Base-by-base conservation (phyloP, 1,140 invertebrate species). In the Drosophila takahashii region DNA sequence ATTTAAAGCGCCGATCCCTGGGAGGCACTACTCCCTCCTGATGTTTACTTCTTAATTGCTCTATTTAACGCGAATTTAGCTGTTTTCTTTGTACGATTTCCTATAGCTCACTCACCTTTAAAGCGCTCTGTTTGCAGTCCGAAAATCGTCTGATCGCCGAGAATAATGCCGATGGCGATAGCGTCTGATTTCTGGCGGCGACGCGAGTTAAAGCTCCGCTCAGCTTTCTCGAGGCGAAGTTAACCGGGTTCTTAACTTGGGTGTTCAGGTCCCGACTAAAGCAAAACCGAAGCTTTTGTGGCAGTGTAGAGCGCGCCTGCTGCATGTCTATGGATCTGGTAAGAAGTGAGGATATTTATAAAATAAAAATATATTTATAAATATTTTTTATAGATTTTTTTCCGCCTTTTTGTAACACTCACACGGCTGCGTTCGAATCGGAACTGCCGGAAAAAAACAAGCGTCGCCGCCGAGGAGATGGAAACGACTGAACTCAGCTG, bases 71-170 rank as follows among this genome's bases (percentile, higher is more conserved):
- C 5, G 4, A 42, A 34, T 18, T 44, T 29, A 10, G 4, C 9
- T 18, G 4, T 42, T 3, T 42, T 39, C 6, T 37, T n/a, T 39
- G 2, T 8, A 16, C 0, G 9, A 8, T 10, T 1, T 10, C 3
- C 3, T 9, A 1, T 8, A 10, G 44, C 22, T 5, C n/a, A 57
- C 72, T 76, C 39, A 76, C 72, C 72, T 39, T 27, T 10, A 29
- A 36, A 54, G 70, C 37, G 42, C 27, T 39, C 16, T 45, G 18
- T 4, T 42, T 26, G 37, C 36, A 2, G 32, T 45, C 36, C 50
- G 74, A 77, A 70, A 36, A 77, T 77, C 51, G 51, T 77, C 73
- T 77, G 73, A 77, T 77, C 73, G 74, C 2, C n/a, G 26, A 26
- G 4, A 65, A 36, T 11, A 50, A 16, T 44, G 58, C 13, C 18